Evolutionary conservation across 2,888 invertebrate species (phyloP).

Genomic region (Stictocephala bisonia): DNA sequence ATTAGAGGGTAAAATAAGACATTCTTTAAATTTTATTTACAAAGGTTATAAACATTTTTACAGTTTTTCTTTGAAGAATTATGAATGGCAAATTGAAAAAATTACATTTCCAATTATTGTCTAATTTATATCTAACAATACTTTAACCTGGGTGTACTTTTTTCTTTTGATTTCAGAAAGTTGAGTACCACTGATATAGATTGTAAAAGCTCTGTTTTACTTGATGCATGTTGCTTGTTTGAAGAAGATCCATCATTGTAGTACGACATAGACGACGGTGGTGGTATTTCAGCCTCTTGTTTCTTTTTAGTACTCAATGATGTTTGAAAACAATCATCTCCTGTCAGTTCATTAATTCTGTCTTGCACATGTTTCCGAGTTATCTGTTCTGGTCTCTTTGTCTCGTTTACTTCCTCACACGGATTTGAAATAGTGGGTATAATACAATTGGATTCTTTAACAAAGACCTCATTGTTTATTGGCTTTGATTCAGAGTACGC

Average conservation of each 20-base stretch:
- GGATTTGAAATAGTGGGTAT: no score
- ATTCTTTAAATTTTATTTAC: no score
- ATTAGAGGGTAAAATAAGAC: no score
- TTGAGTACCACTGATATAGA: constrained; percentile 70
- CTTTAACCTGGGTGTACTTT: constrained; percentile 64
- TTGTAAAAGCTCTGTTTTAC: constrained; percentile 64
- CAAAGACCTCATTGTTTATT: no score
- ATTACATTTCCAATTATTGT: no score
- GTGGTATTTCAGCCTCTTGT: constrained; percentile 70
- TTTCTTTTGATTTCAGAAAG: constrained; percentile 69
- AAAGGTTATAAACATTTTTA: no score
- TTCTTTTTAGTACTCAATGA: constrained; percentile 54
- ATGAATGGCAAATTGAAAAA: no score
- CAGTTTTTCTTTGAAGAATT: no score
- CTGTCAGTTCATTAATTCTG: neutral
- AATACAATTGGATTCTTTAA: no score
- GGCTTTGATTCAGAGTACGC: no score
- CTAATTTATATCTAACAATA: constrained; percentile 54
- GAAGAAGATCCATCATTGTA: neutral
- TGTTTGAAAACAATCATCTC: no score
- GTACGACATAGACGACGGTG: constrained; percentile 67
- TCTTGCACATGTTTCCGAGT: neutral
- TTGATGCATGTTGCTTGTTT: neutral
- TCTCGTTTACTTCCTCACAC: neutral
- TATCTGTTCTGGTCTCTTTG: neutral